These are phyloP conservation scores for Phocoena phocoena DNA, from an alignment of 2,113 vertebrate species.

Conservation along the genomic window DNA sequence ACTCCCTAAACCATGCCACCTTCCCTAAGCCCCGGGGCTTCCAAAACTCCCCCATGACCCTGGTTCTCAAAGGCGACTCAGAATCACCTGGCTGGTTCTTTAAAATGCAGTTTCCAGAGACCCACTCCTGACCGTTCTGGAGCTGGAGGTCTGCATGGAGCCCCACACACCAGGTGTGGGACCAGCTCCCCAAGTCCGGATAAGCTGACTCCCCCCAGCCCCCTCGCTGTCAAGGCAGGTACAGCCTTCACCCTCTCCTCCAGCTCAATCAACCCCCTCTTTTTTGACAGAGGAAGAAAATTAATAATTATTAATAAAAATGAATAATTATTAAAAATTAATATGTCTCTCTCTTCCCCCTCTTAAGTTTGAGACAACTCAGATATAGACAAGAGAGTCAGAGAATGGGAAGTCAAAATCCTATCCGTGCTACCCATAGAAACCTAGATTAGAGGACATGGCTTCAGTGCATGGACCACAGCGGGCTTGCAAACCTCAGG, in stretches of 20 bases:
- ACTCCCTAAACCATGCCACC: neutral
- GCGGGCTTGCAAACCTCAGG: neutral
- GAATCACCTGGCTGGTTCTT: neutral
- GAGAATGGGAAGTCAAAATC: neutral
- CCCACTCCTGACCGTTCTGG: neutral
- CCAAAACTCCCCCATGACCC: neutral
- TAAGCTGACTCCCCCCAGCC: neutral
- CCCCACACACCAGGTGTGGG: neutral
- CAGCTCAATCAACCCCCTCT: neutral
- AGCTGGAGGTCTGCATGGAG: neutral
- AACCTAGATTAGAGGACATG: neutral
- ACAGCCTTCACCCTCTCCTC: neutral
- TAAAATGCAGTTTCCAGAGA: neutral
- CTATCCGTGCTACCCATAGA: neutral
- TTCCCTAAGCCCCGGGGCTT: rapidly evolving
- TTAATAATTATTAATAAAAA: neutral
- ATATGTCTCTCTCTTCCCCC: neutral
- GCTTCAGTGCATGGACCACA: neutral
- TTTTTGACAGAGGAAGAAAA: neutral
- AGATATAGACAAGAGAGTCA: neutral
- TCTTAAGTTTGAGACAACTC: neutral
- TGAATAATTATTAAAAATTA: neutral
- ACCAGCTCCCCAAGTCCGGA: neutral
- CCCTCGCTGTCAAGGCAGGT: neutral
- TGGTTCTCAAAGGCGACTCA: neutral